Conservation (phyloP, 2,888 invertebrate genomes). For the Miltochrista miniata region DNA sequence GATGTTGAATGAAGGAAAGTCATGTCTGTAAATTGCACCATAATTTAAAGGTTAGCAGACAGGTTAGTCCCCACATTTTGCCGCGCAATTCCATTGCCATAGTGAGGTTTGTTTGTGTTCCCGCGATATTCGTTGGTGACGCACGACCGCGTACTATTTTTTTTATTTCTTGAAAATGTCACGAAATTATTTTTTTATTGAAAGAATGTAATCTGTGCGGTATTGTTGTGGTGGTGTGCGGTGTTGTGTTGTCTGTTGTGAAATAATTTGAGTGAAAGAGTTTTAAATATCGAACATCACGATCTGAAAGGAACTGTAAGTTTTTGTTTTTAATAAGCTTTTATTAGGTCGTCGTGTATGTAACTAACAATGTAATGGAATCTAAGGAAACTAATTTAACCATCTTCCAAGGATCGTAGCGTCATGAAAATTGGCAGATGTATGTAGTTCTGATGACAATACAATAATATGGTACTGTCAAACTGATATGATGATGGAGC, state of each 20-base stretch:
- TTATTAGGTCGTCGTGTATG: no score
- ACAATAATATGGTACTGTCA: no score
- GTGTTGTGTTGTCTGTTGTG: constrained; percentile 21
- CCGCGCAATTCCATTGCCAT: constrained; percentile 32
- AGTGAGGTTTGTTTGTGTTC: constrained; percentile 37
- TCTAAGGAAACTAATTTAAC: no score
- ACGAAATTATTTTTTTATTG: constrained; percentile 11
- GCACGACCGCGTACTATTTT: constrained; percentile 55
- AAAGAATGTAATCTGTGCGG: constrained; percentile 15
- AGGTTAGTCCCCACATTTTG: constrained; percentile 23
- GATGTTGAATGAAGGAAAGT: constrained; percentile 29
- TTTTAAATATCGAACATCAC: neutral
- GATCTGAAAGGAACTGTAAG: constrained; percentile 1
- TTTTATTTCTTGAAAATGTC: constrained; percentile 17
- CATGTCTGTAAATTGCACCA: no score
- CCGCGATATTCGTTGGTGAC: constrained; percentile 51
- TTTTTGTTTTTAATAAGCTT: neutral
- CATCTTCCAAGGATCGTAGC: no score
- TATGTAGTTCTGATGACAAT: no score
- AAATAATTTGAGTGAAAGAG: constrained; percentile 12
- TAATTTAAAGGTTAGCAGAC: constrained; percentile 17
- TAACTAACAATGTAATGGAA: no score
- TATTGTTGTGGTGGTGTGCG: constrained; percentile 13
- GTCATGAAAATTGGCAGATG: no score
- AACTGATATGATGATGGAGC: no score